Evolutionary conservation across 1,140 invertebrate genomes (phyloP).

Genomic region (Nasonia vitripennis): DNA sequence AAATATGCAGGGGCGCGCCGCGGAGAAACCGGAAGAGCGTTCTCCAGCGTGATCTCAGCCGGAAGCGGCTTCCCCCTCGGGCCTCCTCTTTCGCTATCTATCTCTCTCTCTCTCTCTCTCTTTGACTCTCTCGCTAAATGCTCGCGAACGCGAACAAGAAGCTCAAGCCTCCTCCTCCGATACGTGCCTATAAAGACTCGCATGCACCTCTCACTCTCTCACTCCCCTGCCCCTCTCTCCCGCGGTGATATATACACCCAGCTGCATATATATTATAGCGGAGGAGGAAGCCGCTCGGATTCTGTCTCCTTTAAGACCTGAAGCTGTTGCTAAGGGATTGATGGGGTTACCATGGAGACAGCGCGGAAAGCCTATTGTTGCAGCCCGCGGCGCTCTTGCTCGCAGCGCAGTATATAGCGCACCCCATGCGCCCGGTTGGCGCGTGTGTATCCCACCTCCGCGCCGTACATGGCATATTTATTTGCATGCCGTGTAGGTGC

Average conservation of each 20-base stretch:
- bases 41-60: slow-evolving; percentile 49
- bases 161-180: background rate
- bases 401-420: slow-evolving; percentile 56
- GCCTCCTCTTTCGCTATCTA: slow-evolving; percentile 38
- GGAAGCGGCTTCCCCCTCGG: slow-evolving; percentile 56
- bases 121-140: background rate
- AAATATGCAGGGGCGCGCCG: slow-evolving; percentile 23
- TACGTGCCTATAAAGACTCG: background rate
- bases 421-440: slow-evolving; percentile 43
- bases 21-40: slow-evolving; percentile 43
- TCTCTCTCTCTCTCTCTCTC: background rate
- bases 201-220: background rate
- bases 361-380: slow-evolving; percentile 72
- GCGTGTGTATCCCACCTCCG: background rate
- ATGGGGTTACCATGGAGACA: slow-evolving; percentile 74
- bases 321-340: slow-evolving; percentile 76
- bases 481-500: slow-evolving; percentile 69
- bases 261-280: slow-evolving; percentile 9
- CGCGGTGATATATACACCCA: slow-evolving; percentile 42
- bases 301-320: slow-evolving; percentile 74
- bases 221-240: no score
- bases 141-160: background rate
- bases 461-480: slow-evolving; percentile 71
- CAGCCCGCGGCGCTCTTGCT: slow-evolving; percentile 56
- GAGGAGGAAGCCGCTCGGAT: slow-evolving; percentile 53